Percentiles rank a stretch among this genome's conserved stretches.
Evolutionary conservation across 2,888 invertebrate genomes (phyloP).

Genomic region (Cecidostiba fungosa): DNA sequence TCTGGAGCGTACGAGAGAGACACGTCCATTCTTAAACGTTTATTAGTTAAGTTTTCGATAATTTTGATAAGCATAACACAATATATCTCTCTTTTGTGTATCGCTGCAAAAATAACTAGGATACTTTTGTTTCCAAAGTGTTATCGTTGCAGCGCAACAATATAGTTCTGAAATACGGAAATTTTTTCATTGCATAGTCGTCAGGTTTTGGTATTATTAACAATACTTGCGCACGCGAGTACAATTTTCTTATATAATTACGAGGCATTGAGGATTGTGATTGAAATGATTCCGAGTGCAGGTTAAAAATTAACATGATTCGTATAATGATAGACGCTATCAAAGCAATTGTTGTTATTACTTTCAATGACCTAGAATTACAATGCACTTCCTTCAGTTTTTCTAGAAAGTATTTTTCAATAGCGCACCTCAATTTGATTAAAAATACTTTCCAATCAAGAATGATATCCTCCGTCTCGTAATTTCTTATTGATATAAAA

Average conservation of each 20-base stretch:
- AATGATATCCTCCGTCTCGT: neutral
- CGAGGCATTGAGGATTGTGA: neutral
- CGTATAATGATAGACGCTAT: neutral
- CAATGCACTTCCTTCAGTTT: neutral
- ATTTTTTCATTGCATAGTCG: conserved; percentile 25
- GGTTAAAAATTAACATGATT: neutral
- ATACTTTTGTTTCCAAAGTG: neutral
- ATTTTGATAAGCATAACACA: neutral
- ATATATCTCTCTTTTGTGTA: neutral
- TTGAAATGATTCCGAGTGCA: neutral
- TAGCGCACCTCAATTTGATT: neutral
- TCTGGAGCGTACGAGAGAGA: conserved; percentile 62
- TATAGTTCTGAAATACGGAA: conserved; percentile 13
- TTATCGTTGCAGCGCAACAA: neutral
- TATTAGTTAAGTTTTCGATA: neutral
- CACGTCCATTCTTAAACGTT: neutral
- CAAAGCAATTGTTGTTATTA: conserved; percentile 2
- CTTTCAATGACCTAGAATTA: neutral
- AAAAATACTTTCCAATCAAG: no score
- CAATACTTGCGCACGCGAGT: neutral
- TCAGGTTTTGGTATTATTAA: neutral
- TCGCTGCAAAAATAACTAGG: neutral
- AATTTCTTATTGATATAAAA: neutral
- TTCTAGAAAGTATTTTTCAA: neutral
- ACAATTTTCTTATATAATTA: conserved; percentile 12